Base-by-base conservation (phyloP, 2,888 invertebrate species). In the Agrypnus murinus region DNA sequence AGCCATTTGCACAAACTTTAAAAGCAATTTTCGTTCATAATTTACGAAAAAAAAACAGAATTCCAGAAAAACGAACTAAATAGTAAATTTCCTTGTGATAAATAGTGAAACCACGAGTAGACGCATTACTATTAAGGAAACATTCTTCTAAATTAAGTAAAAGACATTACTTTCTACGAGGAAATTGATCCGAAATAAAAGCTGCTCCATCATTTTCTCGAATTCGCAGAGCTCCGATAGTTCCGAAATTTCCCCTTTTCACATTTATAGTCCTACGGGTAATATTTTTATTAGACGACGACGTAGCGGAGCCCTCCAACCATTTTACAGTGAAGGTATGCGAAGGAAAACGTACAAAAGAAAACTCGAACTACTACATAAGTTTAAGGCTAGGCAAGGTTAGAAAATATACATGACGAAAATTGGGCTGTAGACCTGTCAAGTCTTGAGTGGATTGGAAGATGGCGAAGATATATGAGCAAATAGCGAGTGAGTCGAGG, bases 381-480 rank as follows among this genome's bases (percentile, higher is more conserved):
- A 55, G 55, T 55, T 10, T 55, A n/a, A 38, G 36, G 58, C 58
- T 43, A 55, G 38, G 58, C 43, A 58, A 43, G 40, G 40, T 58
- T 58, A 58, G 40, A 58, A 43, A 58, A 58, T 58, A 43, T 58
- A 43, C 38, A 58, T 31, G 43, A 58, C 31, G 43, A 43, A 58
- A 58, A 58, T 58, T 58, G 58, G 58, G 55, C 36, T 55, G 55
- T 55, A 55, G 55, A 55, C 15, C 55, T 55, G 55, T 55, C 55
- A 55, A 38, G 55, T 7, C 36, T 17, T 55, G 55, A 55, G 55
- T 55, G 55, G 55, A 55, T 55, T 36, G 55, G 55, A 55, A 55
- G 55, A 55, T 55, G 55, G 55, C 55, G 36, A 55, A 55, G 55
- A 55, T 55, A 38, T 55, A 55, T 55, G 55, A 55, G 55, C 32